phyloP scores from a whole-genome alignment of 2,113 vertebrate genomes.

The Apaloderma vittatum region DNA sequence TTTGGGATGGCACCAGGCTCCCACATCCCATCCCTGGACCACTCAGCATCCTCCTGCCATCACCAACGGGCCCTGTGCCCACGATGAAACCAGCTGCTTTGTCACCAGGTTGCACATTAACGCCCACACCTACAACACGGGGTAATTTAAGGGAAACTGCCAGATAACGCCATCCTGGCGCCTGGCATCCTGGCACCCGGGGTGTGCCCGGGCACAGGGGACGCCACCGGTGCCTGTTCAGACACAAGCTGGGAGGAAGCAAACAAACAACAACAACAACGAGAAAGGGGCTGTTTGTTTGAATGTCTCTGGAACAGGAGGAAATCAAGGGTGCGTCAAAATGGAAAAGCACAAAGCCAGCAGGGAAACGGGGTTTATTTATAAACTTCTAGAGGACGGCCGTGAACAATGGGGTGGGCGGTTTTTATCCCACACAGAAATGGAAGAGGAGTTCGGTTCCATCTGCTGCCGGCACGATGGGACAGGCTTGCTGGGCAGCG shows the following conservation, averaged over 20 bases:
- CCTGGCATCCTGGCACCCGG: neutral
- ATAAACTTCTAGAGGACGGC: conserved; percentile 1
- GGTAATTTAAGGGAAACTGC: neutral
- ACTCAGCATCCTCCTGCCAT: neutral
- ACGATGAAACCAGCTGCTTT: neutral
- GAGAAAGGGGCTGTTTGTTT: neutral
- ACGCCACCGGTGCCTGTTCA: neutral
- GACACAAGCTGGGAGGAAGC: neutral
- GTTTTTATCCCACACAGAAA: conserved; percentile 15
- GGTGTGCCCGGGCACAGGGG: neutral
- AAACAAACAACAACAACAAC: neutral
- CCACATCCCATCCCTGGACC: fast-evolving
- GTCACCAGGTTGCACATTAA: neutral
- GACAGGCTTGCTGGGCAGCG: neutral
- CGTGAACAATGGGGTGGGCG: conserved; percentile 6
- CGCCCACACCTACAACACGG: neutral
- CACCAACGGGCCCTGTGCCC: fast-evolving
- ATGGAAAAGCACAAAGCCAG: conserved; percentile 55
- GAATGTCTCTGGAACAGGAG: conserved; percentile 21
- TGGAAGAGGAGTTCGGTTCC: neutral
- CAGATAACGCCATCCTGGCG: neutral
- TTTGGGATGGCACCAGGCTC: neutral
- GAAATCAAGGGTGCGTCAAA: conserved; percentile 48
- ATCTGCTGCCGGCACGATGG: fast-evolving
- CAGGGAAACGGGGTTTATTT: conserved; percentile 51